Base-by-base conservation (phyloP, 1,140 invertebrate genomes). In the Zaprionus taronus region DNA sequence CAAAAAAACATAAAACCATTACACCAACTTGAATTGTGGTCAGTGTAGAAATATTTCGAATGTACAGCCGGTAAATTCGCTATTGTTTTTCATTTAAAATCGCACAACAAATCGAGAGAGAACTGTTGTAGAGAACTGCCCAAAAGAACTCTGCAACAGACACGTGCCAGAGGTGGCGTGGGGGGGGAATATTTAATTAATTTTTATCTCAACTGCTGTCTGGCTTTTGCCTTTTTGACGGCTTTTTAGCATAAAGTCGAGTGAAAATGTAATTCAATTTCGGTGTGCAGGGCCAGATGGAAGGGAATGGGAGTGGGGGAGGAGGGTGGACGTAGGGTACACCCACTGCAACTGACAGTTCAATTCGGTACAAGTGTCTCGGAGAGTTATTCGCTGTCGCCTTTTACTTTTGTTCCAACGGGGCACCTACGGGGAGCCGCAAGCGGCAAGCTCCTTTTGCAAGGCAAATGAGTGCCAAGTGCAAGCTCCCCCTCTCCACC, bases 201-300 rank as follows among this genome's bases (percentile, higher is more conserved):
- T 81, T 89, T 79, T 90, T 77, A 80, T 84, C 81, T 84, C 24
- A 57, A 65, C 34, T 64, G 57, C 57, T 79, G 83, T 72, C 63
- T 56, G 51, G 53, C 4, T 34, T 53, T 64, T 76, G 58, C 53
- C 60, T 53, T 68, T 81, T 60, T 78, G 71, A 79, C 49, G 72
- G 57, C 80, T 72, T 63, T 77, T 83, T 87, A 79, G 81, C 81
- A 81, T 84, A 87, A 89, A 77, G 75, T 90, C 72, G 68, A 80
- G 72, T 81, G 79, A 80, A 90, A 90, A 81, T 89, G 72, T 90
- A 89, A 89, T 89, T 90, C 84, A 90, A 89, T 89, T 90, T 90
- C 62, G 49, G 31, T 49, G 38, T 41, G 63, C 53, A 51, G 61
- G 14, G 56, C 24, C 5, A 22, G 34, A n/a, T 9, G 4, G 20